Conservation (phyloP, 2,888 invertebrate genomes). For the Melanotus villosus region DNA sequence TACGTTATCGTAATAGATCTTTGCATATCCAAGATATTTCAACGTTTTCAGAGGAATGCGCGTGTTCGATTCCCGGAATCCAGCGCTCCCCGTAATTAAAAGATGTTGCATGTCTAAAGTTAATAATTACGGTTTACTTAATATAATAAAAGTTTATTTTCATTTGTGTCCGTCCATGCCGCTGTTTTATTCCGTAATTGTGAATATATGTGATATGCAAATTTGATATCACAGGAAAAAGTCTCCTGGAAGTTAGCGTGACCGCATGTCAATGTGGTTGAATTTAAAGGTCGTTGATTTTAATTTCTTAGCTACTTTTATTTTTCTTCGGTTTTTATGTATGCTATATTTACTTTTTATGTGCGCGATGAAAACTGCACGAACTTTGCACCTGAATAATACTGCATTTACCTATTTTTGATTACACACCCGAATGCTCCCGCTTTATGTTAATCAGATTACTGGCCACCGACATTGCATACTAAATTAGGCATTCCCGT, state of each 20-base stretch:
- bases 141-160: conserved; percentile 55
- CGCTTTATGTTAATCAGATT: no score
- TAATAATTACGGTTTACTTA: conserved; percentile 54
- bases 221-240: conserved; percentile 51
- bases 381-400: no score
- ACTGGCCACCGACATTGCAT: no score
- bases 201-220: conserved; percentile 56
- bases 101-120: conserved; percentile 56
- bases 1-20: conserved; percentile 47
- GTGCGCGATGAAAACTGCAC: background rate
- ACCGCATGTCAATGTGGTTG: conserved; percentile 57
- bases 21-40: conserved; percentile 45
- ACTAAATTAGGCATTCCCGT: no score
- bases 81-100: conserved; percentile 51
- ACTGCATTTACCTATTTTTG: no score
- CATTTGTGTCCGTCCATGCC: conserved; percentile 53
- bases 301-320: conserved; percentile 50
- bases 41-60: conserved; percentile 45
- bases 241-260: conserved; percentile 55
- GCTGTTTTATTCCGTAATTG: conserved; percentile 56
- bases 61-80: conserved; percentile 46
- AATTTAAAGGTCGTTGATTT: conserved; percentile 58
- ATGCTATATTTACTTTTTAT: conserved; percentile 8
- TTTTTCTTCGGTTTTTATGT: conserved; percentile 18
- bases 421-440: no score